Base-by-base conservation (phyloP, 2,888 invertebrate species). In the Calameuta idolon region DNA sequence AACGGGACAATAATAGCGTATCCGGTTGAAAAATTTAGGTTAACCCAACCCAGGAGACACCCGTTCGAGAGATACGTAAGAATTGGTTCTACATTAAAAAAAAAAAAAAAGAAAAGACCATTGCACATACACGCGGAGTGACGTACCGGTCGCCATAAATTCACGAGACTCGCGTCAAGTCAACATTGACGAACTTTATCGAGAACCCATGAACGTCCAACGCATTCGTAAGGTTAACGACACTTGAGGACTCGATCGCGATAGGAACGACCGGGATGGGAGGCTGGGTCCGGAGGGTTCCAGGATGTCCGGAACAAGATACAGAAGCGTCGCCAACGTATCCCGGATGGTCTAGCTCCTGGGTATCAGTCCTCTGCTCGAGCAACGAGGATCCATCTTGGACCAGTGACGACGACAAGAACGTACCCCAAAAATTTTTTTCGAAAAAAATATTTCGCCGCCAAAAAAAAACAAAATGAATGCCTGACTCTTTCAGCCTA, bases 231-330 rank as follows among this genome's bases (percentile, higher is more conserved):
- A 83, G 87, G 87, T 87, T 86, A 87, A 87, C 83, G 87, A 87
- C 87, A 87, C 78, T 68, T 76, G 1, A 71, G 23, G 73, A 69
- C 77, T 77, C 77, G 83, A 69, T 76, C 80, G 76, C 78, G 80
- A 77, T 81, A 80, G 81, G 69, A 40, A 83, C 79, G 78, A 75
- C 4, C 12, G 1, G 40, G 5, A 5, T 1, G 12, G 77, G 79
- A 79, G 78, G 79, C 79, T 75, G 78, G 76, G 79, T 81, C 80
- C 81, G 78, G 77, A 69, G 30, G 69, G 30, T 30, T 82, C 83
- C 86, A 86, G 87, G 87, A 87, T 87, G 85, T 87, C 87, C 87
- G 87, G 83, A 82, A 83, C 78, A 82, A 82, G 86, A 87, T 87
- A 87, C 80, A 79, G 81, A 79, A 79, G 81, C 79, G 84, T 82